Conservation (phyloP, 1,140 invertebrate species). For the Habropoda laboriosa region DNA sequence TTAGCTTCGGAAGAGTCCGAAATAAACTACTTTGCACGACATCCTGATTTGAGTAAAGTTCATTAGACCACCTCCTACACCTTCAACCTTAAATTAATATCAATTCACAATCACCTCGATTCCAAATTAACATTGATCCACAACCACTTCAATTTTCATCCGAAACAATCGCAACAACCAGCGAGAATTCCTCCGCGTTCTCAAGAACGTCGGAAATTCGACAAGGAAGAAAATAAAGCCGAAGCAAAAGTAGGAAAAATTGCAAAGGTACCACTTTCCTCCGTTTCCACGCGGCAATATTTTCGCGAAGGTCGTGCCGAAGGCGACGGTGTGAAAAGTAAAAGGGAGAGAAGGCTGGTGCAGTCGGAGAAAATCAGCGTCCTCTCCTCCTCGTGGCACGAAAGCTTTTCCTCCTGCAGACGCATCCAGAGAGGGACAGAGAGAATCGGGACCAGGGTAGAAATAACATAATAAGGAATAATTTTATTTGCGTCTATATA, state of each 20-base stretch:
- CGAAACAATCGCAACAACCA: too few relatives aligned
- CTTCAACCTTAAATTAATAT: too few relatives aligned
- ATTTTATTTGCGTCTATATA: slow-evolving; percentile 70
- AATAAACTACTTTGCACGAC: too few relatives aligned
- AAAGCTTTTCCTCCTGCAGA: slow-evolving; percentile 56
- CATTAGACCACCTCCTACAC: too few relatives aligned
- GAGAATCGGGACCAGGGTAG: slow-evolving; percentile 47
- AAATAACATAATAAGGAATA: slow-evolving; percentile 73
- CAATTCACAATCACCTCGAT: too few relatives aligned
- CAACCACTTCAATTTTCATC: too few relatives aligned
- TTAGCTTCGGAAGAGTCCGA: too few relatives aligned
- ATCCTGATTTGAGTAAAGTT: too few relatives aligned
- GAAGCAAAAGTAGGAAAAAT: slow-evolving; percentile 47
- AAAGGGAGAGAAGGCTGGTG: slow-evolving; percentile 47
- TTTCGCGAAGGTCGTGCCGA: slow-evolving; percentile 1
- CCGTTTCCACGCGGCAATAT: slow-evolving; percentile 43
- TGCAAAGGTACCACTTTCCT: neutral
- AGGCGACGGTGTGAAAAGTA: slow-evolving; percentile 30
- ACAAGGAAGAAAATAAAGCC: neutral
- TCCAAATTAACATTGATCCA: too few relatives aligned
- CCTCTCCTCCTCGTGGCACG: too few relatives aligned
- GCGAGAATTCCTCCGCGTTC: too few relatives aligned
- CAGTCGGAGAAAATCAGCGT: slow-evolving; percentile 70
- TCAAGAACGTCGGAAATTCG: too few relatives aligned
- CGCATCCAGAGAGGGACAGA: neutral